Percentiles rank a stretch among this genome's conserved stretches.
These are phyloP conservation scores for Neotoma lepida DNA, from an alignment of 2,113 vertebrate genomes.

Conservation along the genomic window DNA sequence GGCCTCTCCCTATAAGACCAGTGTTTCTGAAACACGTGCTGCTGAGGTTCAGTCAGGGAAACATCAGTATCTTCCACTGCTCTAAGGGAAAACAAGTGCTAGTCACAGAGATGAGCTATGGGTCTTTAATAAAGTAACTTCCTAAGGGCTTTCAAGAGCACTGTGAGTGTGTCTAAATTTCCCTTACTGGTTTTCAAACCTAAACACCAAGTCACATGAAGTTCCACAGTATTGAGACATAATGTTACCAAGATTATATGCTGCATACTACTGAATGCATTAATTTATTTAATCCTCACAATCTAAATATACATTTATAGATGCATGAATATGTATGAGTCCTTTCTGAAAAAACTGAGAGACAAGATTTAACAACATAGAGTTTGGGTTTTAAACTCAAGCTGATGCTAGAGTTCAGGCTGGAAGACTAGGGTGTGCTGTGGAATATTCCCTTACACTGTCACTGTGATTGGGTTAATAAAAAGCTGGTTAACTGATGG, in stretches of 20 bases:
- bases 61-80: not conserved
- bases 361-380: not conserved
- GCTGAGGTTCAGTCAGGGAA: not conserved
- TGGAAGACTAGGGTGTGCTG: not conserved
- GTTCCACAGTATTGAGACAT: not conserved
- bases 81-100: not conserved
- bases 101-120: not conserved
- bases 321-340: not conserved
- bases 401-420: not conserved
- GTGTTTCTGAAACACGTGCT: not conserved
- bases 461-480: too few species aligned
- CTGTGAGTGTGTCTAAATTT: not conserved
- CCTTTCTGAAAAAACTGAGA: not conserved
- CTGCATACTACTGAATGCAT: not conserved
- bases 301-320: not conserved
- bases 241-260: not conserved
- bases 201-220: not conserved
- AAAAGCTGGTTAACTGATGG: too few species aligned
- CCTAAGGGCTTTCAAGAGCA: not conserved
- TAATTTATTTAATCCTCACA: not conserved
- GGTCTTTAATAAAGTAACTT: not conserved
- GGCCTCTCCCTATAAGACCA: not conserved
- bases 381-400: not conserved
- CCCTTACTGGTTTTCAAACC: conserved; percentile 20
- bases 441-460: too few species aligned